Evolutionary conservation across 2,113 vertebrate genomes (phyloP), one percentile per base, ranked within the genome.

Genomic region (Elanus axillaris): DNA sequence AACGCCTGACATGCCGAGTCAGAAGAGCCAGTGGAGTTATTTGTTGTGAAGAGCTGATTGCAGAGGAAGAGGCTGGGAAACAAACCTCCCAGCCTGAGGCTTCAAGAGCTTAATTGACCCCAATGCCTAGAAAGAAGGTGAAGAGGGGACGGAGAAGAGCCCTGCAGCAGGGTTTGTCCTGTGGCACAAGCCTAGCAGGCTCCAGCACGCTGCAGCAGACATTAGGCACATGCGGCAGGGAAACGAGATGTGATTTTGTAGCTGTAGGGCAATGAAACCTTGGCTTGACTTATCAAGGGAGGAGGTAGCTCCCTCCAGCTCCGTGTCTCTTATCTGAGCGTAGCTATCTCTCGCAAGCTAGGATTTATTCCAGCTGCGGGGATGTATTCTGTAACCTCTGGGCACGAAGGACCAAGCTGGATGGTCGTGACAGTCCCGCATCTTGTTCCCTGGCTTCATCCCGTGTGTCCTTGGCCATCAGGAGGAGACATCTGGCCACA

Each of bases 101-200:
- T 92, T 62, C 1, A 0, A 69, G 80, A 78, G 56, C 47, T 94
- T 42, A 64, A 79, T 42, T 79, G 63, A 68, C 48, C 40, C 63
- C 67, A 50, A 5, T 77, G 71, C 88, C 86, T 84, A 86, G 79
- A 71, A 89, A 93, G 89, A 86, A 83, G 86, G 91, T 91, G 77
- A 95, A 75, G 69, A 91, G 42, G 12, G 45, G 67, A 45, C 45
- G 83, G 79, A 73, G 53, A 52, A 89, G 86, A 81, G 72, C 64
- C 80, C 68, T 71, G 75, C 47, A 9, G 86, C 2, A 1, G 36
- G 45, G 47, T 19, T 81, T 48, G 55, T 43, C 62, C 68, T 59
- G 63, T 11, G 3, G 67, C 68, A 80, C 53, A 34, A 69, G 63
- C 83, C 79, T 32, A 47, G 82, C 66, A 75, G 66, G 86, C 63